These are phyloP conservation scores for Macropis europaea DNA, from an alignment of 2,888 invertebrate species.

Conservation along the genomic window DNA sequence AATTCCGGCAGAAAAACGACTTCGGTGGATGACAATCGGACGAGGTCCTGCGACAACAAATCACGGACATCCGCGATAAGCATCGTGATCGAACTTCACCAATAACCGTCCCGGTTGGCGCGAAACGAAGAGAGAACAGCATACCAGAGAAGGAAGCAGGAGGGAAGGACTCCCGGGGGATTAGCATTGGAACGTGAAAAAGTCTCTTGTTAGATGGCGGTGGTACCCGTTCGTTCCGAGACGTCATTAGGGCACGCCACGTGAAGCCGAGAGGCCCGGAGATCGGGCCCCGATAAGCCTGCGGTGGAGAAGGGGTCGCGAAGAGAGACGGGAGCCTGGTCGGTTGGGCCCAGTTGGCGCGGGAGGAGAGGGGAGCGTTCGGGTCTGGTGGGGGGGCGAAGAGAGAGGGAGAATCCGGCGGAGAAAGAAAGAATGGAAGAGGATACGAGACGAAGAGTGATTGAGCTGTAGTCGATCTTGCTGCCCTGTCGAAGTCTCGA, in stretches of 20 bases:
- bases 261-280: conserved; percentile 72
- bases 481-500: conserved; percentile 76
- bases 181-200: conserved; percentile 77
- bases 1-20: background rate
- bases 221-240: conserved; percentile 71
- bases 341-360: conserved; percentile 39
- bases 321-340: conserved; percentile 28
- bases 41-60: conserved; percentile 38
- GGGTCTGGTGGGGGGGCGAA: conserved; percentile 9
- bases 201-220: conserved; percentile 74
- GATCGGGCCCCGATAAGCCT: conserved; percentile 70
- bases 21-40: conserved; percentile 13
- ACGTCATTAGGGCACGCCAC: conserved; percentile 79
- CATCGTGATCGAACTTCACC: conserved; percentile 41
- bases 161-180: conserved; percentile 62
- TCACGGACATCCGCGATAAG: conserved; percentile 45
- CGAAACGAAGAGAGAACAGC: background rate
- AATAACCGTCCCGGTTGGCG: conserved; percentile 17
- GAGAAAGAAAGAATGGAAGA: conserved; percentile 47
- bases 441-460: conserved; percentile 77
- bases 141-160: conserved; percentile 17
- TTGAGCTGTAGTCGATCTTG: conserved; percentile 79
- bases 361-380: conserved; percentile 20
- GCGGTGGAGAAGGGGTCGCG: conserved; percentile 34
- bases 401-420: conserved; percentile 16